Base-by-base conservation (phyloP, 1,140 invertebrate genomes). In the Aphidius ervi region DNA sequence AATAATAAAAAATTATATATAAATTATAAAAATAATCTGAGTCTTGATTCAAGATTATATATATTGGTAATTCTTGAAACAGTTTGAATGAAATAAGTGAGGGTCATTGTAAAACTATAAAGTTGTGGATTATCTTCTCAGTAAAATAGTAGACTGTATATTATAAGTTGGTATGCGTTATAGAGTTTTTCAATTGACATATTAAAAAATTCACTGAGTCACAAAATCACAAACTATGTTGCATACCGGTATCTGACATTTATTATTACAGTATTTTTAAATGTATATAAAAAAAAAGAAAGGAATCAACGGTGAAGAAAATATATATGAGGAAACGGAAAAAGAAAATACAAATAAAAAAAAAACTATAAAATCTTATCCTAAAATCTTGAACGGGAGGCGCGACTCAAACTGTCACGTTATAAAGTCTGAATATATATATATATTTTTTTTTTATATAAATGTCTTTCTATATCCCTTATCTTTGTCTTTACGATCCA, bases 331-430 rank as follows among this genome's bases (percentile, higher is more conserved):
- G 7, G 43, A 45, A 10, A 45, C 2, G 43, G 0, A 45, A 10
- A 10, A 45, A 45, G 10, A 45, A 45, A 10, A 45, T 7, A 3
- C 2, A 45, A 9, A 10, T 9, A 10, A 45, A 10, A 46, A 58
- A 16, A 58, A 49, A 46, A 16, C 3, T 23, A 46, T 49, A 53
- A 61, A 61, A 61, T 46, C 53, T 61, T 61, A 61, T 61, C 59
- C 59, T 61, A 61, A 61, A 61, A 61, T 61, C 59, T 61, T 56
- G 56, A 48, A 39, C 50, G 41, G 52, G 20, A 23, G 42, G 23
- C 23, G 23, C 23, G 23, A 31, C 23, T 31, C 2, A 31, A 31
- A 31, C 23, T 31, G 23, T 31, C 23, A 31, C 23, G 23, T 31
- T 46, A 40, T 55, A 41, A 9, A 40, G 5, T 47, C 8, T 10